Evolutionary conservation across 2,113 vertebrate genomes (phyloP).

Genomic region (Dipodomys spectabilis): DNA sequence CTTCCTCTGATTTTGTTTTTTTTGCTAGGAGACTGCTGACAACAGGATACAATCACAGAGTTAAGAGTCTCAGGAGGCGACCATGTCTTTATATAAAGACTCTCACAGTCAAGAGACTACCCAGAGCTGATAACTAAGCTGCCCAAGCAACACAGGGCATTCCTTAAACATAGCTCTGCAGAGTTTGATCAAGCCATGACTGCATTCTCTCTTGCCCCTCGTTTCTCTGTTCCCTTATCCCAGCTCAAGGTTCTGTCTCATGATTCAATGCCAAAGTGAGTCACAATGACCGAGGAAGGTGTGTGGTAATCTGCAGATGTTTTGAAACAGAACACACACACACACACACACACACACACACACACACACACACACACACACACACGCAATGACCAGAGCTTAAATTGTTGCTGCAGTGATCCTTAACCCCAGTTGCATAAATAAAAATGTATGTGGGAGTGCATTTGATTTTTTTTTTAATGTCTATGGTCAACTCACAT

Average conservation of each 20-base stretch:
- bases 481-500: not conserved
- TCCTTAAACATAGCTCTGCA: not conserved
- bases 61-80: not conserved
- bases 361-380: not conserved
- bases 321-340: constrained; percentile 38
- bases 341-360: not conserved
- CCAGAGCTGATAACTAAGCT: not conserved
- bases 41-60: not conserved
- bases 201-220: not conserved
- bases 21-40: not conserved
- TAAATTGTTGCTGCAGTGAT: not conserved
- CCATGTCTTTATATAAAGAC: not conserved
- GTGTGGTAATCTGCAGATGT: constrained; percentile 11
- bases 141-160: not conserved
- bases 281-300: constrained; percentile 13
- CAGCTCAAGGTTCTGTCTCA: not conserved
- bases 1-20: not conserved
- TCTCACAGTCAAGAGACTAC: not conserved
- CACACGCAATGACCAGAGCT: not conserved
- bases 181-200: too few relatives aligned
- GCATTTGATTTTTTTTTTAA: not conserved
- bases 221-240: not conserved
- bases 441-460: not conserved
- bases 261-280: constrained; percentile 36
- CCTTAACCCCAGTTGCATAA: not conserved